Evolutionary conservation across 2,888 invertebrate genomes (phyloP).

Genomic region (Dasypolia templi): DNA sequence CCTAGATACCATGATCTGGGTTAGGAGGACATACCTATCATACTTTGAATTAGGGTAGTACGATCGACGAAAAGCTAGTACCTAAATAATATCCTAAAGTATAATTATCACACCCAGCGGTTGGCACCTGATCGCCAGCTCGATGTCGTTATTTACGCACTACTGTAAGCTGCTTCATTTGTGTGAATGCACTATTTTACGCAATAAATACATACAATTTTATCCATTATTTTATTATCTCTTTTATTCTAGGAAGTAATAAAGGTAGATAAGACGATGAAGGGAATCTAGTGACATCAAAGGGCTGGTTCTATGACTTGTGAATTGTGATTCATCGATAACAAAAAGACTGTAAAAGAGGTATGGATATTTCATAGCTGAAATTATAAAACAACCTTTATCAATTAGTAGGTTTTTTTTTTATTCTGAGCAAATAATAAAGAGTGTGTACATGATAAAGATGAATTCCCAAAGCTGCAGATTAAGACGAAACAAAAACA

Average conservation of each 20-base stretch:
- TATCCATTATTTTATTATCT: not conserved
- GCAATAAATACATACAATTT: not conserved
- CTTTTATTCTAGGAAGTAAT: not conserved
- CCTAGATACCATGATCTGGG: too few relatives aligned
- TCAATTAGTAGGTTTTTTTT: too few relatives aligned
- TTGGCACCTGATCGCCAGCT: not conserved
- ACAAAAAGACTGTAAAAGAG: too few relatives aligned
- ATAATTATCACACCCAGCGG: not conserved
- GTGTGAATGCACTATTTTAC: not conserved
- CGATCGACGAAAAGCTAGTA: not conserved
- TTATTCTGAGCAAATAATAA: too few relatives aligned
- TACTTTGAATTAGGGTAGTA: not conserved
- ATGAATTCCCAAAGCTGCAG: conserved; percentile 1
- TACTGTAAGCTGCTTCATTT: not conserved
- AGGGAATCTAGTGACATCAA: conserved; percentile 7
- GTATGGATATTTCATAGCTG: not conserved
- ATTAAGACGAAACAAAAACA: conserved; percentile 14
- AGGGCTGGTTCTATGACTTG: not conserved
- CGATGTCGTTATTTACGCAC: not conserved
- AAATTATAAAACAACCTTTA: not conserved
- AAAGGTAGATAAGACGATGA: not conserved
- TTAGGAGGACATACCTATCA: not conserved
- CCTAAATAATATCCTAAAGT: not conserved
- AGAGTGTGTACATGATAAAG: not conserved
- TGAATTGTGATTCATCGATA: too few relatives aligned